Conservation (phyloP, 2,797 vertebrate species). For the Epinephelus malabaricus region DNA sequence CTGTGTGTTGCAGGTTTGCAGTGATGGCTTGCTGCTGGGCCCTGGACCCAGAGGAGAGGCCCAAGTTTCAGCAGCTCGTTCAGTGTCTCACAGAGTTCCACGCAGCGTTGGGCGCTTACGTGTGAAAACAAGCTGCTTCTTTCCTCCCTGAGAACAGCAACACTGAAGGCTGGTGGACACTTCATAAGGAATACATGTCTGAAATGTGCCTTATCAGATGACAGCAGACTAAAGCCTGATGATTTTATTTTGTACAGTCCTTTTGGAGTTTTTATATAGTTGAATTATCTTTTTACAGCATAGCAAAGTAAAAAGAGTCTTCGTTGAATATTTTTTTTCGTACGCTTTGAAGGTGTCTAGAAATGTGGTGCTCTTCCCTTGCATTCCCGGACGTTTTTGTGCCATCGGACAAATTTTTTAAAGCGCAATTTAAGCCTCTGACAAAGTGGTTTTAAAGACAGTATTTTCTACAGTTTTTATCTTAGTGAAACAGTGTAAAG, state of each 20-base stretch:
- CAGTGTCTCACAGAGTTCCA: conserved; percentile 99
- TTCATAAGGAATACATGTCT: conserved; percentile 79
- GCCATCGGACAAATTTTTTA: conserved; percentile 32
- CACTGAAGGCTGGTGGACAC: conserved; percentile 59
- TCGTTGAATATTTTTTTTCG: conserved; percentile 52
- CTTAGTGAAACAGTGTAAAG: conserved; percentile 51
- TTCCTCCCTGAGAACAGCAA: conserved; percentile 10
- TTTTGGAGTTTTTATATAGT: conserved; percentile 70
- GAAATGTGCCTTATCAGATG: conserved; percentile 89
- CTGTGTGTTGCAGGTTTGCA: conserved; percentile 90
- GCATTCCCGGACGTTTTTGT: conserved; percentile 30
- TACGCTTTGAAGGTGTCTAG: conserved; percentile 59
- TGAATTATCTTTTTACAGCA: conserved; percentile 73
- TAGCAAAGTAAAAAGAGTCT: conserved; percentile 65
- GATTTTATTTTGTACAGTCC: conserved; percentile 82
- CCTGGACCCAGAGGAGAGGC: conserved; percentile 96
- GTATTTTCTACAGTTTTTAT: conserved; percentile 69
- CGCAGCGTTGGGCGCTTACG: conserved; percentile 95
- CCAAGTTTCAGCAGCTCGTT: conserved; percentile 99
- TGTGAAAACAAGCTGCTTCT: conserved; percentile 84
- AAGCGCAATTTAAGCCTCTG: conserved; percentile 7
- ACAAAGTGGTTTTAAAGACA: conserved; percentile 44
- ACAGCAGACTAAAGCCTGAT: conserved; percentile 76
- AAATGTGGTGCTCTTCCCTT: not conserved
- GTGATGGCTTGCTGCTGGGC: conserved; percentile 99